Conservation (phyloP, 2,113 vertebrate species). For the Lagopus leucura region DNA sequence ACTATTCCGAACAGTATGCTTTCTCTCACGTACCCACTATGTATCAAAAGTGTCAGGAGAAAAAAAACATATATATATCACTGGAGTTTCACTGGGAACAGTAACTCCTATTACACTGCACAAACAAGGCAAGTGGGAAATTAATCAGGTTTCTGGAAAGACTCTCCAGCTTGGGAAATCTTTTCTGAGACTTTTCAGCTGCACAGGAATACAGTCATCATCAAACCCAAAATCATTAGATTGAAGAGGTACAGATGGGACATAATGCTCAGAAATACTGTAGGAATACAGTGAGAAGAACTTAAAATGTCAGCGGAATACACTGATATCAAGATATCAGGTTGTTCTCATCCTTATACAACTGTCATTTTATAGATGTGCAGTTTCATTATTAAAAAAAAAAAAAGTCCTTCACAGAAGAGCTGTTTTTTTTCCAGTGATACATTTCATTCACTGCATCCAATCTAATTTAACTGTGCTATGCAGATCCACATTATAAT, state of each 20-base stretch:
- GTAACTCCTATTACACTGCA: not conserved
- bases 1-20: not conserved
- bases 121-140: conserved; percentile 38
- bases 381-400: not conserved
- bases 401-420: not conserved
- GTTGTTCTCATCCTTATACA: not conserved
- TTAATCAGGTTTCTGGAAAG: conserved; percentile 61
- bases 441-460: not conserved
- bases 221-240: conserved; percentile 40
- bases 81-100: conserved; percentile 30
- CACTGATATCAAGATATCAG: not conserved
- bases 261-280: not conserved
- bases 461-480: not conserved
- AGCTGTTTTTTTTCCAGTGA: not conserved
- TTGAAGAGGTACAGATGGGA: conserved; percentile 65
- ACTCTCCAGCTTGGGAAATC: conserved; percentile 57
- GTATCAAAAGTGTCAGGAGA: not conserved
- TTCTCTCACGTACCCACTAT: conserved; percentile 11
- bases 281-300: not conserved
- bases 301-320: not conserved
- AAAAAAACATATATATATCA: not conserved
- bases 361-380: not conserved
- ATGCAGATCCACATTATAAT: not conserved
- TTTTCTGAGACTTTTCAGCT: conserved; percentile 62
- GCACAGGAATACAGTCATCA: conserved; percentile 63